Percentiles rank a stretch among this genome's conserved stretches.
phyloP scores from a whole-genome alignment of 2,797 vertebrate species.

The Clamator glandarius region DNA sequence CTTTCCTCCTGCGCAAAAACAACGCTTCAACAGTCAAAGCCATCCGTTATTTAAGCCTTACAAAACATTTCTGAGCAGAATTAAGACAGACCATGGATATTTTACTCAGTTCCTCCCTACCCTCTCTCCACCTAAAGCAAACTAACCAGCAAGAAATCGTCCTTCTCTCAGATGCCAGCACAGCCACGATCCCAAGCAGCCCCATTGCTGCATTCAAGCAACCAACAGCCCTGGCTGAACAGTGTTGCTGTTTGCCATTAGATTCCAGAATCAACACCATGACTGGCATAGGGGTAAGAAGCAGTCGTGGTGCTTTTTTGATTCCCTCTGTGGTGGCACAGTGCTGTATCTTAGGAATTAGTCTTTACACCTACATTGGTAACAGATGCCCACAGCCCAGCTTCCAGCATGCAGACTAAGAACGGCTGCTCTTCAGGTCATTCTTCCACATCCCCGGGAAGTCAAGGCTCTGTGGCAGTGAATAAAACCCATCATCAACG shows the following conservation, averaged over 20 bases:
- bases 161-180: not conserved
- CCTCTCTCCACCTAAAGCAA: not conserved
- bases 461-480: not conserved
- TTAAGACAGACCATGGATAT: not conserved
- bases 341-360: not conserved
- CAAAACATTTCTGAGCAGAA: not conserved
- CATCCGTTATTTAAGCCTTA: not conserved
- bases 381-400: not conserved
- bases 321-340: fast-evolving
- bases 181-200: not conserved
- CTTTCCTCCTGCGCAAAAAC: not conserved
- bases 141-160: too few relatives aligned
- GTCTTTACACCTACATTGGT: fast-evolving
- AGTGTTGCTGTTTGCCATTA: not conserved
- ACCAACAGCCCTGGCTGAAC: not conserved
- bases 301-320: not conserved
- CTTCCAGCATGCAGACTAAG: fast-evolving
- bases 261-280: not conserved
- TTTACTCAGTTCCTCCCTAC: not conserved
- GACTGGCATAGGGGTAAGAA: fast-evolving
- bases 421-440: not conserved
- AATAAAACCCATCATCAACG: not conserved
- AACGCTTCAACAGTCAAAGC: fast-evolving
- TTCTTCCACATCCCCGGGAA: not conserved
- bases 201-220: fast-evolving